Evolutionary conservation across 53 echinoderm and acorn worm genomes (phyloP).

Genomic region (Temnopleurus reevesii): DNA sequence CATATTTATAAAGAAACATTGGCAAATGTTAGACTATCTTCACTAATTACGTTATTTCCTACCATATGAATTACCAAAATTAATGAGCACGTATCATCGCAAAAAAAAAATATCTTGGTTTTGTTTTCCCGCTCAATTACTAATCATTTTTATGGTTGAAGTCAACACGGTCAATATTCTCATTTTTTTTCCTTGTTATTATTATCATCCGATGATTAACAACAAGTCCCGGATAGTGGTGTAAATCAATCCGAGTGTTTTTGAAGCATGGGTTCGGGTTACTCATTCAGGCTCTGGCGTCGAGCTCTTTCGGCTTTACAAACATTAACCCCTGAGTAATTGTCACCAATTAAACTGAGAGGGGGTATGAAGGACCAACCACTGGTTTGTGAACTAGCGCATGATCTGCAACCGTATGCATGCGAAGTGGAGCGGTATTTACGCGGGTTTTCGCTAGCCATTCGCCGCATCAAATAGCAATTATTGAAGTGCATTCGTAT

Average conservation of each 20-base stretch:
- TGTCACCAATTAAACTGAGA: background rate
- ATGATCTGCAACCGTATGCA: background rate
- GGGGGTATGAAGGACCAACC: background rate
- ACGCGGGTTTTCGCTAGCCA: background rate
- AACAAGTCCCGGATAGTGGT: background rate
- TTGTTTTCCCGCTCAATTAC: too few relatives aligned
- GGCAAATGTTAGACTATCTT: too few relatives aligned
- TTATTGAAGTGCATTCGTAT: conserved; percentile 6
- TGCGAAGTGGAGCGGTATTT: background rate
- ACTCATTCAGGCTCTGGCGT: background rate
- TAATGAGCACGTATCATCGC: too few relatives aligned
- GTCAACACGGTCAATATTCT: background rate
- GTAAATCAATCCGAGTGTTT: background rate
- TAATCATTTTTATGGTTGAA: background rate
- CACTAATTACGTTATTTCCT: too few relatives aligned
- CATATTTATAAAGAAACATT: too few relatives aligned
- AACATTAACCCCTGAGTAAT: background rate
- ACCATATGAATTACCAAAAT: too few relatives aligned
- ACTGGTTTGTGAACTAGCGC: background rate
- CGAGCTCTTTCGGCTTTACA: background rate
- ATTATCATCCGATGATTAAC: background rate
- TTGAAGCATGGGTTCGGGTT: background rate
- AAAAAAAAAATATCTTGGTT: too few relatives aligned
- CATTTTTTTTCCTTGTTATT: background rate
- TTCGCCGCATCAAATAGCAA: conserved; percentile 31